Conservation (phyloP, 2,888 invertebrate species). For the Agrotis puta region DNA sequence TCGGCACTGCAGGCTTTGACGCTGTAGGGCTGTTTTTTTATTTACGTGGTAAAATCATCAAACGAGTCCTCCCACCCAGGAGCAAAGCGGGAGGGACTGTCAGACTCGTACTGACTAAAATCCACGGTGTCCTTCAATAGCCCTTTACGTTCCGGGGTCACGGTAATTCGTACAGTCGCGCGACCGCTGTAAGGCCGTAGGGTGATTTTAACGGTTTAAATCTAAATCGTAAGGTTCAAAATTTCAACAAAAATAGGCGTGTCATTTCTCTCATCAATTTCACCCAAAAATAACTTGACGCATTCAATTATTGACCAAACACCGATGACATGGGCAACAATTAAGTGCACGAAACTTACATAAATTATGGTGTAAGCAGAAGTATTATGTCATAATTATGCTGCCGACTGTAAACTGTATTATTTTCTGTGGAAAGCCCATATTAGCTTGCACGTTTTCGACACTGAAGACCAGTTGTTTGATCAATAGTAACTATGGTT, state of each 20-base stretch:
- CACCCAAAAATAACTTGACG: neutral
- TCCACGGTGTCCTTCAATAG: too few species aligned
- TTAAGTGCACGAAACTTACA: slow-evolving; percentile 19
- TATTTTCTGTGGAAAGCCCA: neutral
- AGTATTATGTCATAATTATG: slow-evolving; percentile 2
- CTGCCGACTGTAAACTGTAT: slow-evolving; percentile 1
- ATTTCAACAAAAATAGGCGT: neutral
- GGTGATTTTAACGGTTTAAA: too few species aligned
- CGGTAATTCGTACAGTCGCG: too few species aligned
- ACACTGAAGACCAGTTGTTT: neutral
- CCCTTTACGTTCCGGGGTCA: too few species aligned
- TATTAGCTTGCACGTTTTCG: slow-evolving; percentile 22
- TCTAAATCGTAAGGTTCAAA: too few species aligned
- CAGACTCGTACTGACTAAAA: too few species aligned
- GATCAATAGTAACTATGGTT: too few species aligned
- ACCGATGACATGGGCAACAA: neutral
- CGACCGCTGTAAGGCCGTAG: too few species aligned
- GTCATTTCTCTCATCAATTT: neutral
- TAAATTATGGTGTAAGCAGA: slow-evolving; percentile 8
- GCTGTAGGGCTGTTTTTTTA: too few species aligned
- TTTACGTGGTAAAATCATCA: too few species aligned
- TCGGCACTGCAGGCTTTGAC: neutral
- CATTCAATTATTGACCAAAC: neutral
- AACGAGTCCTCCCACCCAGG: too few species aligned
- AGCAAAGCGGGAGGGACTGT: too few species aligned